phyloP scores from a whole-genome alignment of 2,797 vertebrate genomes.

The Fistularia commersonii region DNA sequence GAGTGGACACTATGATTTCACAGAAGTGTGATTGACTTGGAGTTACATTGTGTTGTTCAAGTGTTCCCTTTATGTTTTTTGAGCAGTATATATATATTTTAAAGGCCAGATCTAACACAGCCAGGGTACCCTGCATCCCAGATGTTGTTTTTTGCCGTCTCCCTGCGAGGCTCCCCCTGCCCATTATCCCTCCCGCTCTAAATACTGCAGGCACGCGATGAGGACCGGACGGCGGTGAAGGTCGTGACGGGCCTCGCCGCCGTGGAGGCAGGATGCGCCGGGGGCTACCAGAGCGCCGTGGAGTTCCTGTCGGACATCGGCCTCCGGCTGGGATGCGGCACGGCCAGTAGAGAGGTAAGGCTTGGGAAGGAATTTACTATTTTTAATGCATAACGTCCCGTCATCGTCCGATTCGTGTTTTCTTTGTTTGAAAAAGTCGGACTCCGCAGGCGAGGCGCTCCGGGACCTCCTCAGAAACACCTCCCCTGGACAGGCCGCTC shows the following conservation, averaged over 20 bases:
- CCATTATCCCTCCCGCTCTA: slow-evolving; percentile 1
- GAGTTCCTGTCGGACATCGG: slow-evolving; percentile 83
- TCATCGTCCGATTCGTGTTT: too few relatives aligned
- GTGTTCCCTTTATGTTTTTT: too few relatives aligned
- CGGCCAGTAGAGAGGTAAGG: slow-evolving; percentile 78
- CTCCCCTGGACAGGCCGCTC: slow-evolving; percentile 76
- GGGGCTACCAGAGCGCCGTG: slow-evolving; percentile 74
- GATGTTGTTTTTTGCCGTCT: neutral
- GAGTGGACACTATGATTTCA: too few relatives aligned
- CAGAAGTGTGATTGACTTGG: too few relatives aligned
- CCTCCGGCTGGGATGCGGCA: slow-evolving; percentile 81
- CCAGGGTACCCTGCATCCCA: too few relatives aligned
- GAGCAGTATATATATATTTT: too few relatives aligned
- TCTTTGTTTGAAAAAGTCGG: slow-evolving; percentile 55
- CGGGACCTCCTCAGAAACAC: slow-evolving; percentile 78
- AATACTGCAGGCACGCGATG: slow-evolving; percentile 3
- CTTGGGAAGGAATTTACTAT: neutral
- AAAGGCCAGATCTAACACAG: too few relatives aligned
- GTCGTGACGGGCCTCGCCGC: neutral
- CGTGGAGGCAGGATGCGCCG: neutral
- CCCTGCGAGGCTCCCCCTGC: neutral
- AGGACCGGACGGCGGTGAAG: neutral
- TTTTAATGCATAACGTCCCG: too few relatives aligned
- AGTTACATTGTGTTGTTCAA: too few relatives aligned
- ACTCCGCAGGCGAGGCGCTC: slow-evolving; percentile 73